phyloP scores from a whole-genome alignment of 2,797 vertebrate species.

The Prunella strophiata region DNA sequence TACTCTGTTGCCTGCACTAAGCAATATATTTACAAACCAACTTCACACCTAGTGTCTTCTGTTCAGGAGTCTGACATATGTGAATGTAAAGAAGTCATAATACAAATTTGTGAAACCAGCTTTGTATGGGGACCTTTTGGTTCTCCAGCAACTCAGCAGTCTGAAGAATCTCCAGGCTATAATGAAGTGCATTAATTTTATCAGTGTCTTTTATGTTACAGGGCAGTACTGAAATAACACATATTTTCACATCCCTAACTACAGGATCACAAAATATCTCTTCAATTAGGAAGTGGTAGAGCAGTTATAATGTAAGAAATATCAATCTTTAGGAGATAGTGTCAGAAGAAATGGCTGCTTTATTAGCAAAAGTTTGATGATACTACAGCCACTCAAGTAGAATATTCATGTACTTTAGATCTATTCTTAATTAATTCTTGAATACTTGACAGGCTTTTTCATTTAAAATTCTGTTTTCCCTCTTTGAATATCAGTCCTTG shows the following conservation, averaged over 20 bases:
- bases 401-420: slow-evolving; percentile 59
- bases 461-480: slow-evolving; percentile 63
- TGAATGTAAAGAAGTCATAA: background rate
- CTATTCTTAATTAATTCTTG: slow-evolving; percentile 69
- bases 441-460: slow-evolving; percentile 59
- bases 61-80: background rate
- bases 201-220: background rate
- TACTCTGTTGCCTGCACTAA: background rate
- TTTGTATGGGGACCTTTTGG: background rate
- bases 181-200: background rate
- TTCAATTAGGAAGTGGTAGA: slow-evolving; percentile 31
- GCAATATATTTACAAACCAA: background rate
- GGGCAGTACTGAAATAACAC: background rate
- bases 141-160: background rate
- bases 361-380: slow-evolving; percentile 40
- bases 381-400: slow-evolving; percentile 17
- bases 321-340: background rate
- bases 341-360: slow-evolving; percentile 39
- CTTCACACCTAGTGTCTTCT: background rate
- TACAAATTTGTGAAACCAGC: background rate
- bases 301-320: slow-evolving; percentile 10
- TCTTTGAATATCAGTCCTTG: slow-evolving; percentile 37
- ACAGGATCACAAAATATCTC: background rate
- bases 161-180: background rate
- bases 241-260: background rate